Percentiles rank a stretch among this genome's conserved stretches.
phyloP scores from a whole-genome alignment of 2,797 vertebrate genomes.

The Otolemur crassicaudatus region DNA sequence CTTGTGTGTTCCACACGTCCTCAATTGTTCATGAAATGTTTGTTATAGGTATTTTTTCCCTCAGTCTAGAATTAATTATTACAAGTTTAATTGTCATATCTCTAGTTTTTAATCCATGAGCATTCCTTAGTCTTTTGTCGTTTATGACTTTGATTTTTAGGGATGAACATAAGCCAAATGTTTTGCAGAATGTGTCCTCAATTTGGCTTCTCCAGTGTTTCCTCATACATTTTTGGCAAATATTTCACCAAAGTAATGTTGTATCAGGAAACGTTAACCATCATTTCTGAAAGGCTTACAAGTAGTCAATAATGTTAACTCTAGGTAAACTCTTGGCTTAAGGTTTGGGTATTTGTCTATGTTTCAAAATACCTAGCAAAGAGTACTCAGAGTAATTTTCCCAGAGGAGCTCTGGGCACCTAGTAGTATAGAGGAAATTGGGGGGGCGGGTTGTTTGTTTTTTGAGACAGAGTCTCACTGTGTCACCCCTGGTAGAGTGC shows the following conservation, averaged over 20 bases:
- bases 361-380: conserved; percentile 15
- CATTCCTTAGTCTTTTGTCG: not conserved
- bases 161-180: not conserved
- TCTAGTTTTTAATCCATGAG: conserved; percentile 10
- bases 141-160: not conserved
- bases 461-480: no score
- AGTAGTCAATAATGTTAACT: not conserved
- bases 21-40: not conserved
- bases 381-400: not conserved
- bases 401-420: not conserved
- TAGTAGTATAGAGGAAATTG: not conserved
- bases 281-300: not conserved
- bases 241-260: not conserved
- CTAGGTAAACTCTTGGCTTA: not conserved
- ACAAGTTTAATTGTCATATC: not conserved
- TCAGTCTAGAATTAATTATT: not conserved
- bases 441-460: no score
- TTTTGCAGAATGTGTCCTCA: not conserved
- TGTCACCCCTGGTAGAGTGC: no score
- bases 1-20: not conserved
- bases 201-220: not conserved
- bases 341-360: not conserved
- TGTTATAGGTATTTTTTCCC: not conserved
- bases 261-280: not conserved
- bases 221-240: not conserved